A percentile compares a stretch with the other conserved stretches of the same genome.
These are phyloP conservation scores for Platichthys flesus DNA, from an alignment of 2,113 vertebrate genomes.

Conservation along the genomic window DNA sequence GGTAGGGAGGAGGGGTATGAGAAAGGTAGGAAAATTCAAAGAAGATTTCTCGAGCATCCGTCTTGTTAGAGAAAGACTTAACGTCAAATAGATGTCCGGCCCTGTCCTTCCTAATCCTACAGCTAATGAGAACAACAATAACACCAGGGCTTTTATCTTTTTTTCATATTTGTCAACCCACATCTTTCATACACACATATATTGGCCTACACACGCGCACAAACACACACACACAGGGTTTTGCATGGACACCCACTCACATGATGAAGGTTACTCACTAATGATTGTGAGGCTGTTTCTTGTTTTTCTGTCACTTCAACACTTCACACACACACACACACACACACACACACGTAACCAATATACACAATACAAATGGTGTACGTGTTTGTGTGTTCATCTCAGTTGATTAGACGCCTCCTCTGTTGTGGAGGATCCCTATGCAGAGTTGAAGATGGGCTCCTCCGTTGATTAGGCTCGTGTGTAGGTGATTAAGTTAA, in stretches of 20 bases:
- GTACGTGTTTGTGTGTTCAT: neutral
- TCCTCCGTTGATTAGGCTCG: conserved; percentile 44
- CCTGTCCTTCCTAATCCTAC: conserved; percentile 59
- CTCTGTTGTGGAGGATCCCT: conserved; percentile 23
- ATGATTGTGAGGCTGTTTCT: conserved; percentile 44
- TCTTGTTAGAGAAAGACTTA: conserved; percentile 69
- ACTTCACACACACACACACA: neutral
- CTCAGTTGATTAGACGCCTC: conserved; percentile 41
- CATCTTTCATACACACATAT: neutral
- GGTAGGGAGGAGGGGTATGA: conserved; percentile 41
- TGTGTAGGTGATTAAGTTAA: conserved; percentile 69
- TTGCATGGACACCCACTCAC: neutral
- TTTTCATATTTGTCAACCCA: conserved; percentile 36
- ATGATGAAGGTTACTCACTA: conserved; percentile 10
- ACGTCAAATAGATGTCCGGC: conserved; percentile 72
- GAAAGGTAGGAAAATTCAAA: conserved; percentile 64
- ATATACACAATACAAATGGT: too few species aligned
- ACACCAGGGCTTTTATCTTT: conserved; percentile 28
- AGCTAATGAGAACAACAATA: conserved; percentile 57
- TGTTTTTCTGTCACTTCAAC: conserved; percentile 63
- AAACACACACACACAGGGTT: neutral
- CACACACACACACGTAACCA: too few species aligned
- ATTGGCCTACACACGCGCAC: neutral
- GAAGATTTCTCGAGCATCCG: conserved; percentile 66
- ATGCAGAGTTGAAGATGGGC: conserved; percentile 32